Evolutionary conservation across 2,797 vertebrate species (phyloP), one percentile per base, ranked within the genome.

Genomic region (Rhinella marina): DNA sequence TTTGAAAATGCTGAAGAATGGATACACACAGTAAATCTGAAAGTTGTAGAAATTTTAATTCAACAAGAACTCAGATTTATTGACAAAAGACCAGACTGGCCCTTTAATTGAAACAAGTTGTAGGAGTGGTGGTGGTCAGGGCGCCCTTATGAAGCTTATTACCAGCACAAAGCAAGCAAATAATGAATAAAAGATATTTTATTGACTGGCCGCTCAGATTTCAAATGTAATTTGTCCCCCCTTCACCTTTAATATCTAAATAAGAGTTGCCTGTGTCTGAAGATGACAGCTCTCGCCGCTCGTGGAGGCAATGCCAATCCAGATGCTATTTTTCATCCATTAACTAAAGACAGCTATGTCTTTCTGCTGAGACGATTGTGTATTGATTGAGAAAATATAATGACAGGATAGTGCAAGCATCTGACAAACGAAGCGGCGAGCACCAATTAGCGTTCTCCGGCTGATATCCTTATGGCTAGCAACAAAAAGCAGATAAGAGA

Each of bases 281-380:
- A 56, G 90, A 90, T 0, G 77, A 52, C 84, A 89, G 12, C 14
- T 68, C 85, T 83, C 82, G 86, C 79, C 0, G 64, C 66, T 86
- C 89, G 86, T 17, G 50, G 7, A 0, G 73, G 0, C 68, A 73
- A 50, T 76, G 5, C 27, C 59, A 72, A 14, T 85, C 84, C 11
- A 0, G 73, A 87, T 85, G 88, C 82, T 91, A 90, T 93, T 92
- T 92, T 90, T 93, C 91, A 91, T 93, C 90, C 90, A 84, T 87
- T 93, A 93, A 94, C 90, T 91, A 90, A 88, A 90, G 91, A 90
- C 86, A 84, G 88, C 75, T 87, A 79, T 78, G 82, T 56, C 82
- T 91, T 50, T 17, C 57, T 29, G 62, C 68, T 88, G n/a, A 73
- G 73, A 72, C 29, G 64, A 21, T 21, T 77, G 77, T 16, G 6